Base-by-base conservation (phyloP, 2,113 vertebrate genomes). In the Oxygymnocypris stewartii region DNA sequence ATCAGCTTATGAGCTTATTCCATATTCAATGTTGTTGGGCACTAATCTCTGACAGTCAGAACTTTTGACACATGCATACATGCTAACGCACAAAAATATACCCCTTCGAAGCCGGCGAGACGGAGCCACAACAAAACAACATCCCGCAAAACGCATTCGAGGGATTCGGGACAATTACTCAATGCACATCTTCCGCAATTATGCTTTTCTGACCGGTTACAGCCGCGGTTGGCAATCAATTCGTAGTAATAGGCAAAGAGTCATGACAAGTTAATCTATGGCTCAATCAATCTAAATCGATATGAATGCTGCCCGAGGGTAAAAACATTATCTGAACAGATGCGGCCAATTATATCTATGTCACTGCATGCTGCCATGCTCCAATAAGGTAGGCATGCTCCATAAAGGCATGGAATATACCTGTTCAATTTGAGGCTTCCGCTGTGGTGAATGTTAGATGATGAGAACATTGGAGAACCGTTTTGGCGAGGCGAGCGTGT, bases 1-100 rank as follows among this genome's bases (percentile, higher is more conserved):
- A 54, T 86, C 87, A 87, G 83, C 88, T 88, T 90, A 90, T 69
- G 67, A 88, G 85, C 87, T 88, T 87, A 81, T 79, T 89, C 84
- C 85, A 49, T 77, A 87, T 89, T 88, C 84, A 79, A 28, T 74
- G 81, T 74, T 71, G 79, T 65, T 61, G 85, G 84, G 54, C 80
- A 25, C 71, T 90, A 88, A 90, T 88, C 87, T 90, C 69, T 84
- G 44, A 51, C 76, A n/a, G 47, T 76, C 67, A 42, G 82, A 82
- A 87, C 84, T 86, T 88, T 80, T 84, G 77, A 86, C 78, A 82
- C 25, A 14, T 78, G 28, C 28, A 31, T 63, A 49, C 67, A 77
- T 25, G 69, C 63, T 73, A 61, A 44, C 40, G 12, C 25, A 79
- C 28, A 25, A 14, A 35, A 54, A 49, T n/a, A 47, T 47, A 40